These are phyloP conservation scores for Oppia nitens DNA, from an alignment of 1,140 invertebrate genomes.

Conservation along the genomic window DNA sequence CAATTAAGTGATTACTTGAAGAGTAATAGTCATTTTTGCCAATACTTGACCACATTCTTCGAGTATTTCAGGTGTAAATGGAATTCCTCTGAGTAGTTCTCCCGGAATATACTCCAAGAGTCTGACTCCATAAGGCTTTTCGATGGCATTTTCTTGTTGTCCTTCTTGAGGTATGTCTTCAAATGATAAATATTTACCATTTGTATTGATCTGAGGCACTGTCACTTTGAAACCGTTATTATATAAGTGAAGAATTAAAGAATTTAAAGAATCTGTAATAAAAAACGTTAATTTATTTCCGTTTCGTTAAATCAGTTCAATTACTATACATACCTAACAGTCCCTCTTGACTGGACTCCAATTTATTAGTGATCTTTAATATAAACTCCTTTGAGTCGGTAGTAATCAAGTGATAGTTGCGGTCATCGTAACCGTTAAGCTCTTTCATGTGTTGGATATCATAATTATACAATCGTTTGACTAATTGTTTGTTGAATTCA, in stretches of 20 bases:
- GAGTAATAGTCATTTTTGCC: neutral
- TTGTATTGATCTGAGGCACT: neutral
- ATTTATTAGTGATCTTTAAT: conserved; percentile 17
- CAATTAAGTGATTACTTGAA: neutral
- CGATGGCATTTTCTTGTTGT: neutral
- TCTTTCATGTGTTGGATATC: neutral
- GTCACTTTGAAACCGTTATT: neutral
- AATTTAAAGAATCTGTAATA: neutral
- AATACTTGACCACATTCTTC: neutral
- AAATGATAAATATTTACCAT: neutral
- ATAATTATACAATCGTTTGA: neutral
- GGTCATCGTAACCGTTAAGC: neutral
- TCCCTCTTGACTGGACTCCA: neutral
- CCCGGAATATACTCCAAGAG: neutral
- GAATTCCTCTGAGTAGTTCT: neutral
- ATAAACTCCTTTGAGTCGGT: conserved; percentile 2
- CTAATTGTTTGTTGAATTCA: neutral
- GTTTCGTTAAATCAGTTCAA: neutral
- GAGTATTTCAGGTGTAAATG: neutral
- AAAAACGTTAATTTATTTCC: neutral
- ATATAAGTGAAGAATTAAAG: neutral
- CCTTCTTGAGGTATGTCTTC: neutral
- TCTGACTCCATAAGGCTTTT: neutral
- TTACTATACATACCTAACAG: neutral
- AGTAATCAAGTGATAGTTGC: conserved; percentile 1